phyloP scores from a whole-genome alignment of 2,797 vertebrate genomes.

The Neomorphus geoffroyi region DNA sequence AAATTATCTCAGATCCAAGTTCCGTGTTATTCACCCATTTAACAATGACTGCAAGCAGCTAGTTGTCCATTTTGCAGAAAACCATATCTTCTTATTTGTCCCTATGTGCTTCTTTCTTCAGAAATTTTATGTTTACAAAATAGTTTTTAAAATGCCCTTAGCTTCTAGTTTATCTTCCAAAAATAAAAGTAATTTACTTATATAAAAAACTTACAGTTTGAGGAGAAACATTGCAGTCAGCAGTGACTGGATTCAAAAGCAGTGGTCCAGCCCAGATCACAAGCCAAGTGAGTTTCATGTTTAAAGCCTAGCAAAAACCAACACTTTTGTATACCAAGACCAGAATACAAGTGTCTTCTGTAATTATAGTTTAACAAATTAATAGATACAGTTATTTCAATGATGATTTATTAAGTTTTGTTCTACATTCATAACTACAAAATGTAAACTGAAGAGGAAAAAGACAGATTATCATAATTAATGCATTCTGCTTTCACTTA shows the following conservation, averaged over 20 bases:
- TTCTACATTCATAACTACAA: background rate
- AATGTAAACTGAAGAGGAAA: background rate
- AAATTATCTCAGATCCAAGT: background rate
- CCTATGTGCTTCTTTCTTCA: background rate
- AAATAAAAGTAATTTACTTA: background rate
- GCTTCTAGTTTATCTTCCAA: background rate
- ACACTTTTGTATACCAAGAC: background rate
- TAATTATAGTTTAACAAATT: background rate
- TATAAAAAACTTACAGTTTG: slow-evolving; percentile 71
- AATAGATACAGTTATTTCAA: background rate
- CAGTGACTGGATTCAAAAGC: slow-evolving; percentile 12
- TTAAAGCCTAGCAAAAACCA: slow-evolving; percentile 45
- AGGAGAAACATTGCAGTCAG: slow-evolving; percentile 48
- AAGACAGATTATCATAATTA: background rate
- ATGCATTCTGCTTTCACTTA: background rate
- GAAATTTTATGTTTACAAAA: background rate
- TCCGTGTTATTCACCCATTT: background rate
- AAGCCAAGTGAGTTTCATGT: slow-evolving; percentile 67
- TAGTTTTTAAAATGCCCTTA: background rate
- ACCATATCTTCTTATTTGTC: background rate
- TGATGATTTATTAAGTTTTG: background rate
- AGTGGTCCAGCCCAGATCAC: slow-evolving; percentile 49
- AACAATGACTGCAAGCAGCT: background rate
- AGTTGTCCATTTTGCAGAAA: background rate
- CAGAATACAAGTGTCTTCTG: background rate